Base-by-base conservation (phyloP, 30 jellyfish, hydroid and myxozoan genomes). In the Pelagia noctiluca region DNA sequence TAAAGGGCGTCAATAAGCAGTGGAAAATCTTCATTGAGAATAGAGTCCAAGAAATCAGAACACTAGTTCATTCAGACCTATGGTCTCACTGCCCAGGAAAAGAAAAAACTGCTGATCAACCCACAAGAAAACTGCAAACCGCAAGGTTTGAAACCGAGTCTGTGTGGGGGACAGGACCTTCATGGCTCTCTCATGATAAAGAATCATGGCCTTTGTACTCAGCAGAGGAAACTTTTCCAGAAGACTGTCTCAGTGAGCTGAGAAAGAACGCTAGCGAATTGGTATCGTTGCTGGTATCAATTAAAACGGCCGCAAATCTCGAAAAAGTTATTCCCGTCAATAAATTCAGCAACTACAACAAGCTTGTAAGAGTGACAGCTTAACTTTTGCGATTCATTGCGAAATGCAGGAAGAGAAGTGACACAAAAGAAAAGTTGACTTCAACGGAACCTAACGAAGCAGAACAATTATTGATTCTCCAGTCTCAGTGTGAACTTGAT, bases 11-110 rank as follows among this genome's bases (percentile, higher is more conserved):
- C 0, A 75, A 63, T 13, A 63, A 42, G n/a, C 75, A 48, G 12
- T 80, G 83, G 90, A 80, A 66, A 48, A 3, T 46, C 1, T 63
- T 46, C 18, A 75, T 80, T 2, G 90, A 80, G 28, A 80, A 80
- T 49, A 64, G 90, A 80, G 90, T 63, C 35, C 48, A 38, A n/a
- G 83, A 80, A 52, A 80, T 80, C 12, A 66, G 90, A 0, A 29
- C 29, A 30, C 64, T 80, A 32, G 71, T 47, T 38, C 42, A 19
- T 47, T 78, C 16, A 23, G 83, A 47, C 5, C 63, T 4, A 5
- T 80, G 90, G 90, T 16, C 32, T 30, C 83, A 63, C 31, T 62
- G 24, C 90, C 90, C n/a, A n/a, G n/a, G n/a, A n/a, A n/a, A n/a
- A n/a, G n/a, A n/a, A n/a, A n/a, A n/a, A n/a, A n/a, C n/a, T n/a